Base-by-base conservation (phyloP, 2,113 vertebrate species). In the Chamaea fasciata region DNA sequence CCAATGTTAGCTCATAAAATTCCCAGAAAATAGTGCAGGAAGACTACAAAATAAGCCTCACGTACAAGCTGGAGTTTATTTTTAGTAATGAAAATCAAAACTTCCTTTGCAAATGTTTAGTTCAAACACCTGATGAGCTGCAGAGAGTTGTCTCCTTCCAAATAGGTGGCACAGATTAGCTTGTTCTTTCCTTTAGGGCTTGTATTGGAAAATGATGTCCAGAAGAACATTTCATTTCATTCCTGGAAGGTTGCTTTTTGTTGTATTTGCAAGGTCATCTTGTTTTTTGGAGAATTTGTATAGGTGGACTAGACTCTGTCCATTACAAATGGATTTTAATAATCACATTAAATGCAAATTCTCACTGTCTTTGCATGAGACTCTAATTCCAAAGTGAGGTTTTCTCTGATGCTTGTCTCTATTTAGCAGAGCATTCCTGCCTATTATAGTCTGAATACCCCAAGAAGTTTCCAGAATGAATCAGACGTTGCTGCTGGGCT, bases 51-150 rank as follows among this genome's bases (percentile, higher is more conserved):
- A 49, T 71, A 73, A 92, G 56, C 56, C n/a, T 78, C 44, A 49
- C 0, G 4, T 55, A 79, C 80, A 78, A 75, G 59, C n/a, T 75
- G 75, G 27, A 75, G 47, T 79, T 78, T 95, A 94, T 96, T 97
- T 95, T 95, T 96, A 94, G 93, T 17, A 83, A 92, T 2, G 64
- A 24, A 95, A 94, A 75, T 95, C 85, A 96, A 94, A 96, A 96
- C 90, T 94, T 91, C 93, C 90, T 88, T 81, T 92, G 93, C 76
- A 81, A 92, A 94, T 96, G 83, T 94, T 97, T 96, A 93, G 71
- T 74, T 97, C 60, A 81, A 93, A 93, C 92, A 92, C 86, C 83
- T 96, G 94, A 97, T 75, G 90, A 94, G 53, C 93, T 10, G 17
- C 64, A 79, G 57, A 68, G 59, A 90, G n/a, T 60, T 27, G 46